Evolutionary conservation across 2,888 invertebrate species (phyloP).

Genomic region (Leucoma salicis): DNA sequence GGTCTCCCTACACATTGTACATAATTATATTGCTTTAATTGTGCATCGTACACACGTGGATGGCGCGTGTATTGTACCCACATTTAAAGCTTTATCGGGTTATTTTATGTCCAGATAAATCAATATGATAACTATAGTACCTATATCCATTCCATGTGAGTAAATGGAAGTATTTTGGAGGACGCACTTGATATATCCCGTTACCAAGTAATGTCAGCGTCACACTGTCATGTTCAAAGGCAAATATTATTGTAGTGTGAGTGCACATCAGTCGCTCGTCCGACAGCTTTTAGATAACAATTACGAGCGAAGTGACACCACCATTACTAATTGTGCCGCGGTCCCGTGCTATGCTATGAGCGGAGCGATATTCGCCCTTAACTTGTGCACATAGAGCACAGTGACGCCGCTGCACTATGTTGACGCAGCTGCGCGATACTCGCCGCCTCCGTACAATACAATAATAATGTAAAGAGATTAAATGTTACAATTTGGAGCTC

Average conservation of each 20-base stretch:
- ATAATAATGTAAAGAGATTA: slow-evolving; percentile 68
- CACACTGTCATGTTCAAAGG: slow-evolving; percentile 10
- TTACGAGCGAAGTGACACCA: slow-evolving; percentile 13
- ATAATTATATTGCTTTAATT: not conserved
- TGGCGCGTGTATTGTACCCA: too few relatives aligned
- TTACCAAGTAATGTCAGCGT: slow-evolving; percentile 5
- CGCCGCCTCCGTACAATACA: slow-evolving; percentile 54
- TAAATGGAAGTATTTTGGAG: too few relatives aligned
- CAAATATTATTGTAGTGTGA: slow-evolving; percentile 40
- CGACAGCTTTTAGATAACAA: slow-evolving; percentile 23
- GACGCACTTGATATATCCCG: slow-evolving; percentile 5
- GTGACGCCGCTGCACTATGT: slow-evolving; percentile 14
- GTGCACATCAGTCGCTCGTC: slow-evolving; percentile 7
- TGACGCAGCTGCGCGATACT: slow-evolving; percentile 42
- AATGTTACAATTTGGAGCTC: slow-evolving; percentile 57
- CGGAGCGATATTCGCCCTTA: not conserved
- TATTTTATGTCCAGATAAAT: too few relatives aligned
- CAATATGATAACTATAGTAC: too few relatives aligned
- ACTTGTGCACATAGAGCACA: not conserved
- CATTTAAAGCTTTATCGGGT: too few relatives aligned
- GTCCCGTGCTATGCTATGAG: not conserved
- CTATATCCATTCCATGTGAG: too few relatives aligned
- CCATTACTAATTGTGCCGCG: slow-evolving; percentile 8
- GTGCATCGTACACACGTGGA: too few relatives aligned
- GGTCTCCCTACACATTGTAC: not conserved